phyloP scores from a whole-genome alignment of 2,113 vertebrate genomes.

The Serinus canaria region DNA sequence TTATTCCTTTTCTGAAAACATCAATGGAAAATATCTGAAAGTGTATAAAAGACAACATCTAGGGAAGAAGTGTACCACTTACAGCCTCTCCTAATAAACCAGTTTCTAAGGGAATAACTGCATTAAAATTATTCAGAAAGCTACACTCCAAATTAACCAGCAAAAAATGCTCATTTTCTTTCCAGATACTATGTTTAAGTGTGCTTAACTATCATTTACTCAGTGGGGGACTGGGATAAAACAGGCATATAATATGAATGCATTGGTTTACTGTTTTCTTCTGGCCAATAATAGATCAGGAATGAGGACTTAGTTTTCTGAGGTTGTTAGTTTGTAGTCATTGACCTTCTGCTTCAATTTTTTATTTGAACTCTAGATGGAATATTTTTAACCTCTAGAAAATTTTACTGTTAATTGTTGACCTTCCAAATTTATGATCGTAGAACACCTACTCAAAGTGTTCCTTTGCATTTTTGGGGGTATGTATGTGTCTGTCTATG shows the following conservation, averaged over 20 bases:
- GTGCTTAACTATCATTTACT: slow-evolving; percentile 7
- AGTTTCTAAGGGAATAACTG: slow-evolving; percentile 2
- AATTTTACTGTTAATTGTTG: background rate
- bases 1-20: slow-evolving; percentile 49
- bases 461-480: background rate
- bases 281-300: background rate
- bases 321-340: background rate
- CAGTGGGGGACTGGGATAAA: background rate
- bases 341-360: background rate
- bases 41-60: slow-evolving; percentile 12
- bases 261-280: background rate
- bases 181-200: background rate
- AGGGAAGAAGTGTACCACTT: background rate
- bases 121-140: slow-evolving; percentile 39
- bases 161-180: slow-evolving; percentile 40
- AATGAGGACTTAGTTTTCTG: background rate
- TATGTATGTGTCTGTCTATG: background rate
- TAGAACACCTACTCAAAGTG: background rate
- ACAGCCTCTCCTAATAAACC: slow-evolving; percentile 12
- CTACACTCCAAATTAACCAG: slow-evolving; percentile 55
- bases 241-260: background rate
- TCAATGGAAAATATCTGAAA: slow-evolving; percentile 18
- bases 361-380: background rate
- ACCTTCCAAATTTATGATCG: background rate
- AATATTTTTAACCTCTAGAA: background rate